Conservation (phyloP, 2,797 vertebrate species). For the Anguilla anguilla region DNA sequence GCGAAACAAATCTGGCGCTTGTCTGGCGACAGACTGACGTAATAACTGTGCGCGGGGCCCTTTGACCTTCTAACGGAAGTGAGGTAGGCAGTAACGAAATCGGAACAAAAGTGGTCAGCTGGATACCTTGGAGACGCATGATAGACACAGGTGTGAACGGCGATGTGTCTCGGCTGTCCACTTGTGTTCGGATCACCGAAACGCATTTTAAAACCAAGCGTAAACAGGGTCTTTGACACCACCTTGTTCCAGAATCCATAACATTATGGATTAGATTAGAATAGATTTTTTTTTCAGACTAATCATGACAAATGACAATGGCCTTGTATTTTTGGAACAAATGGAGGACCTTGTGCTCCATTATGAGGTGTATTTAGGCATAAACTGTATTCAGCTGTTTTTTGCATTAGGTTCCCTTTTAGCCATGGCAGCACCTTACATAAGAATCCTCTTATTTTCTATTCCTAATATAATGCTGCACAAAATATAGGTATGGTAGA, state of each 20-base stretch:
- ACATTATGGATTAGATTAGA: neutral
- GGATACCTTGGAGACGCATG: too few relatives aligned
- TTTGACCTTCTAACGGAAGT: too few relatives aligned
- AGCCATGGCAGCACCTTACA: neutral
- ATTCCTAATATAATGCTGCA: neutral
- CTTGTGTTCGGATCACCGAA: too few relatives aligned
- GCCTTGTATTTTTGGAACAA: neutral
- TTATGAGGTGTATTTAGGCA: neutral
- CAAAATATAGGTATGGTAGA: neutral
- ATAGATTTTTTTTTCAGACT: neutral
- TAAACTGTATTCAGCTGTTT: neutral
- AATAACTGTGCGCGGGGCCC: too few relatives aligned
- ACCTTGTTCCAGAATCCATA: neutral
- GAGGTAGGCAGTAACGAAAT: too few relatives aligned
- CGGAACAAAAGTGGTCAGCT: too few relatives aligned
- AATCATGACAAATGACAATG: neutral
- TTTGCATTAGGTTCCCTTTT: conserved; percentile 4
- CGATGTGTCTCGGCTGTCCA: too few relatives aligned
- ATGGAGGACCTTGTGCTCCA: neutral
- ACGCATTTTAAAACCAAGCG: too few relatives aligned
- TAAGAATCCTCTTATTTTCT: neutral
- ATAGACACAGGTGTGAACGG: too few relatives aligned
- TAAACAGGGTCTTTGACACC: neutral
- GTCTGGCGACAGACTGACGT: too few relatives aligned
- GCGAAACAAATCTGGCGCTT: too few relatives aligned